Evolutionary conservation across 53 echinoderm and acorn worm species (phyloP).

Genomic region (Crossaster papposus): DNA sequence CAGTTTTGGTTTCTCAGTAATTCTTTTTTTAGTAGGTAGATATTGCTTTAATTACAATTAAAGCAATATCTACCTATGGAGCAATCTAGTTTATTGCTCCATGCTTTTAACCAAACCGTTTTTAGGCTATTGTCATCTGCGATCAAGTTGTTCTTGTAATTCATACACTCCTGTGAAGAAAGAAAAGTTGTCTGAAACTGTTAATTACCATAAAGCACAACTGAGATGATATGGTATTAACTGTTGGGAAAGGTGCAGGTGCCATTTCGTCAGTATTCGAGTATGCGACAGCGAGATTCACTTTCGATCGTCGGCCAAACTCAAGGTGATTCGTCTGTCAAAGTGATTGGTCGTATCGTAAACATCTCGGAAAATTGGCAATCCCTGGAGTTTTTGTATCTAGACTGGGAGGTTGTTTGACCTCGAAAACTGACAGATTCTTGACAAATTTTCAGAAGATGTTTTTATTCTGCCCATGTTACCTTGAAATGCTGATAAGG

Average conservation of each 20-base stretch:
- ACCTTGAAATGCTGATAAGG: background rate
- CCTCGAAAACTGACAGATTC: background rate
- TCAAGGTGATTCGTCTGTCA: slow-evolving; percentile 22
- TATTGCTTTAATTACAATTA: too few relatives aligned
- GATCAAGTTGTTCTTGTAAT: too few relatives aligned
- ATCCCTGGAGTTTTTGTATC: background rate
- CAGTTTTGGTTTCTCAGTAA: too few relatives aligned
- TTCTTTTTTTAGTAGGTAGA: too few relatives aligned
- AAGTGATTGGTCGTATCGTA: background rate
- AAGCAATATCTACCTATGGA: too few relatives aligned
- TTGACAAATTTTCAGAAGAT: background rate
- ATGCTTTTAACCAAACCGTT: too few relatives aligned
- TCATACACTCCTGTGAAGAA: too few relatives aligned
- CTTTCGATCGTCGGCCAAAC: slow-evolving; percentile 16
- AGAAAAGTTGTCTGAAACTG: too few relatives aligned
- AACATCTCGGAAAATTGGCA: background rate
- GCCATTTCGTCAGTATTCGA: background rate
- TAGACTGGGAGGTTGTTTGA: background rate
- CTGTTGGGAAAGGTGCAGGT: background rate
- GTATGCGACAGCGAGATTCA: slow-evolving; percentile 5
- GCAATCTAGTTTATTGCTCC: too few relatives aligned
- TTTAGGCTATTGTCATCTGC: too few relatives aligned
- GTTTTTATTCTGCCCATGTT: background rate
- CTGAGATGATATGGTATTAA: too few relatives aligned
- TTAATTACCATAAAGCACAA: too few relatives aligned